Evolutionary conservation across 1,140 invertebrate genomes (phyloP), one percentile per base, ranked within the genome.

Genomic region (Neodiprion pinetum): DNA sequence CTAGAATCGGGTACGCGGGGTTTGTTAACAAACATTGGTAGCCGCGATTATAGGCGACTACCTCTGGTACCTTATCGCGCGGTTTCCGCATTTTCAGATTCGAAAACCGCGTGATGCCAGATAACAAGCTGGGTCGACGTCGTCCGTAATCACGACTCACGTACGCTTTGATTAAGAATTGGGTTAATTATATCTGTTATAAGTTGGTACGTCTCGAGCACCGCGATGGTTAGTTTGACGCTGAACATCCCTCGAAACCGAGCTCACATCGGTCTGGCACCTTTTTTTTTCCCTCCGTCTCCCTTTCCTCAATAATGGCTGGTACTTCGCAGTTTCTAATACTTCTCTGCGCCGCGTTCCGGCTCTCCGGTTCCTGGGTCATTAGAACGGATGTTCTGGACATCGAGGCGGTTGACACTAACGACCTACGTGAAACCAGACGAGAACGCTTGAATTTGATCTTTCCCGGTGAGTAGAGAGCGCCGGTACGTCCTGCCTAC

Each of bases 381-480:
- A 74, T 74, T 12, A 47, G 40, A 21, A 69, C 21, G 40, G 48
- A 70, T 53, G 17, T 17, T 21, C 10, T 48, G n/a, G 70, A 67
- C 11, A 48, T 9, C n/a, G 72, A 67, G 14, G 40, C 50, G 7
- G 75, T 50, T 11, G 67, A 66, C 67, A 17, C 67, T 47, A 72
- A 77, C 53, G 65, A 70, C 2, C 53, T 48, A 9, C 48, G 61
- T 40, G 72, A 71, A 67, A 75, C 28, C 11, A 50, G 47, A 48
- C 53, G 68, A 47, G 72, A 74, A 28, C 69, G 69, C 11, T 65
- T 77, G 53, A 75, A 75, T 70, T 40, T 78, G 12, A 78, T 78
- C 17, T 78, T 76, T 49, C 77, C 77, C 72, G 77, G 77, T 78
- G 68, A 78, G 75, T 9, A 72, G 21, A 3, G 48, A 65, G 48